Base-by-base conservation (phyloP, 2,113 vertebrate species). In the Tachuris rubrigastra region DNA sequence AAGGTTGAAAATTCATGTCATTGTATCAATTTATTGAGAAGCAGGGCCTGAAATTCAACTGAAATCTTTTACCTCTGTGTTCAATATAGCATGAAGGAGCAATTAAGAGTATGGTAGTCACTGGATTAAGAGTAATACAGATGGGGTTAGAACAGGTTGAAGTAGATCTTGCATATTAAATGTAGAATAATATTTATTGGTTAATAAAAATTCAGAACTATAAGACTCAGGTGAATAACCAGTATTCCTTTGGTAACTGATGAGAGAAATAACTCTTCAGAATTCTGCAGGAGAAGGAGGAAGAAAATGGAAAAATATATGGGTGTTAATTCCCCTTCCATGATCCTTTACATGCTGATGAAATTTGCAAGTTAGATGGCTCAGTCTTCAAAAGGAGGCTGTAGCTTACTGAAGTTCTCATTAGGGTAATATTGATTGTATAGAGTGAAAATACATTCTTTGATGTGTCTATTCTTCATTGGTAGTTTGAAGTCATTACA, bases 281-380 rank as follows among this genome's bases (percentile, higher is more conserved):
- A 91, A 69, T 78, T 86, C 58, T 94, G 21, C 37, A 81, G 52
- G 9, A 37, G 37, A 53, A 52, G 33, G 37, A 86, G 39, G 10
- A 86, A 84, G 56, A 86, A 93, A 91, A 86, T 77, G 47, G 58
- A 81, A 68, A 31, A 62, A 83, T 59, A 55, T 46, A 41, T 39
- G 63, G 59, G 18, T 23, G 23, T 85, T 94, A 89, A 87, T 90
- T 96, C 60, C 65, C 12, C 15, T 84, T 78, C 56, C 62, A 90
- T 69, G 52, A 75, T 91, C 74, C 66, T 44, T 60, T 37, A 41
- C 18, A 23, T 67, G 75, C 44, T 62, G 22, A 37, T 65, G 44
- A 87, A 91, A 94, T 95, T 91, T 95, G 44, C 63, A 81, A 84
- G n/a, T 94, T 95, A 88, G 82, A 87, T 89, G 68, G 56, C 77